Conservation (phyloP, 2,888 invertebrate genomes). For the Drosophila stalkeri region DNA sequence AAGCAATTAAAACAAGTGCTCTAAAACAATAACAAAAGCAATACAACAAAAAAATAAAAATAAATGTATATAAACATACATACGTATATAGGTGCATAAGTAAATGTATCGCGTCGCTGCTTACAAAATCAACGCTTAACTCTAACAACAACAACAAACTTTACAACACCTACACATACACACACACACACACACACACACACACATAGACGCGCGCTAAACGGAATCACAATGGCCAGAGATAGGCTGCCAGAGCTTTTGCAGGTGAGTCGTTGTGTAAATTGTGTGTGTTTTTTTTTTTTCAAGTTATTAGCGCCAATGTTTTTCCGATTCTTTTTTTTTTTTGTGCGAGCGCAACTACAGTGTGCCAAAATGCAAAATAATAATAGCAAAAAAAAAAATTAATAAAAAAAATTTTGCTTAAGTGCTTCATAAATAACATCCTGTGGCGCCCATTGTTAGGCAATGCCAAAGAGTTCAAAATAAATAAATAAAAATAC, state of each 20-base stretch:
- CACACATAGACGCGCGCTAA: neutral
- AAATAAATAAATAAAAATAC: neutral
- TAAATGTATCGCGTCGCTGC: constrained; percentile 20
- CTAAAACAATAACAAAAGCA: constrained; percentile 26
- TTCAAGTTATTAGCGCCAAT: constrained; percentile 18
- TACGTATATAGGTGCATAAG: constrained; percentile 7
- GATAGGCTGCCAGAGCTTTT: constrained; percentile 84
- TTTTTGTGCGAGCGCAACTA: constrained; percentile 1
- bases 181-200: constrained; percentile 11
- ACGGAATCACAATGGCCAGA: constrained; percentile 75
- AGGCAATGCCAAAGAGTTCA: neutral
- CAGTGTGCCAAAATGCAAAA: constrained; percentile 27
- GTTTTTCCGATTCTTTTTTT: constrained; percentile 5
- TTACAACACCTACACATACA: constrained; percentile 14
- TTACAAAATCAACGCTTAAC: constrained; percentile 34
- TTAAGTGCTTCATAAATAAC: constrained; percentile 2
- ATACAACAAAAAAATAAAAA: neutral
- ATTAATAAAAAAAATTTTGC: neutral
- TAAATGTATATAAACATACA: neutral
- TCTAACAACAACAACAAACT: constrained; percentile 24
- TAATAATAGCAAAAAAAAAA: neutral
- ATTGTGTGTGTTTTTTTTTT: neutral
- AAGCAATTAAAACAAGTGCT: constrained; percentile 32
- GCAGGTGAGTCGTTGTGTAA: constrained; percentile 75
- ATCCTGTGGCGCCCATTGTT: neutral